phyloP scores from a whole-genome alignment of 1,140 invertebrate genomes.

The Euschistus heros region DNA sequence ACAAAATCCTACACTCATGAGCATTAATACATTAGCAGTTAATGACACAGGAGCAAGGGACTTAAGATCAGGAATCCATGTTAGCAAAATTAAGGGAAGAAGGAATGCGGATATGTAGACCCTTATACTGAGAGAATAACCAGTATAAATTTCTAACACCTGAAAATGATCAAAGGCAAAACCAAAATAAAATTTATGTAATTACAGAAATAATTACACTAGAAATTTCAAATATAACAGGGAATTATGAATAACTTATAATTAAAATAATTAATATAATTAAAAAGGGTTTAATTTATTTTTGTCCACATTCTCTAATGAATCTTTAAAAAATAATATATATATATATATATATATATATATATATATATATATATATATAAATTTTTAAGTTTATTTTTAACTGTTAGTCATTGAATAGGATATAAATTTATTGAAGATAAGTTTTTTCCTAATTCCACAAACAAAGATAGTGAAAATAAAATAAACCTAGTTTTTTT shows the following conservation, averaged over 20 bases:
- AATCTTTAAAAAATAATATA: neutral
- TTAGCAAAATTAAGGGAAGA: conserved; percentile 57
- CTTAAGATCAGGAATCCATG: conserved; percentile 68
- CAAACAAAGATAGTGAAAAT: too few relatives aligned
- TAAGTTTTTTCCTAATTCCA: too few relatives aligned
- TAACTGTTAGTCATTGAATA: neutral
- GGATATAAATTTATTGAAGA: too few relatives aligned
- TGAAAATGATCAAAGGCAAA: conserved; percentile 36
- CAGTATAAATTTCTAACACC: conserved; percentile 40
- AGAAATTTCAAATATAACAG: too few relatives aligned
- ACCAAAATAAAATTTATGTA: neutral
- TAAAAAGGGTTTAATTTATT: too few relatives aligned
- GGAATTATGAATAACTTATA: too few relatives aligned
- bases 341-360: conserved; percentile 13
- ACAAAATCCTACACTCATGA: conserved; percentile 57
- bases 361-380: neutral
- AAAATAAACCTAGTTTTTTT: too few relatives aligned
- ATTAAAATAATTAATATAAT: too few relatives aligned
- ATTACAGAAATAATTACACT: too few relatives aligned
- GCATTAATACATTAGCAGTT: conserved; percentile 72
- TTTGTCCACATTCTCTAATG: too few relatives aligned
- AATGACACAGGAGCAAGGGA: conserved; percentile 69
- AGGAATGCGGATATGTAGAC: conserved; percentile 48
- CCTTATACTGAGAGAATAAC: conserved; percentile 33
- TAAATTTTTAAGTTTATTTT: too few relatives aligned